phyloP scores from a whole-genome alignment of 2,888 invertebrate genomes.

The Amaurobius ferox region DNA sequence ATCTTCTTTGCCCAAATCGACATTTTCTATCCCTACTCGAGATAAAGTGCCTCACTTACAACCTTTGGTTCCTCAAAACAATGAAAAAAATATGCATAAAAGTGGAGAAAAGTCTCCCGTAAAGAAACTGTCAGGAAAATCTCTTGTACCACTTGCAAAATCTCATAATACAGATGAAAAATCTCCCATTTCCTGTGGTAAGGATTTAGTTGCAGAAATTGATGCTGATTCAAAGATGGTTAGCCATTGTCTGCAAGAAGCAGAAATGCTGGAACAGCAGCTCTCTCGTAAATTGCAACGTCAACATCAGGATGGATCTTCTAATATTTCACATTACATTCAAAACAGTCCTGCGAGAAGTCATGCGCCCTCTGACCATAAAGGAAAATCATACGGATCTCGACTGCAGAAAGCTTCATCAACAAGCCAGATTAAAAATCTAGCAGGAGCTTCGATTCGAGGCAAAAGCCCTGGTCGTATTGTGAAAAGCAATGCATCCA shows the following conservation, averaged over 20 bases:
- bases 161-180: slow-evolving; percentile 41
- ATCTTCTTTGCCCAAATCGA: slow-evolving; percentile 24
- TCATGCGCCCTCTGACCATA: slow-evolving; percentile 8
- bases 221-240: slow-evolving; percentile 73
- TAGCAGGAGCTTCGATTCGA: slow-evolving; percentile 29
- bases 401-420: slow-evolving; percentile 62
- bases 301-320: slow-evolving; percentile 54
- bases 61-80: slow-evolving; percentile 9
- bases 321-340: slow-evolving; percentile 33
- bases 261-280: slow-evolving; percentile 73
- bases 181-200: slow-evolving; percentile 35
- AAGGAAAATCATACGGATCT: slow-evolving; percentile 21
- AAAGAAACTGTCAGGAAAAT: slow-evolving; percentile 40
- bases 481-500: slow-evolving; percentile 44
- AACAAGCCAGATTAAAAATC: slow-evolving; percentile 64
- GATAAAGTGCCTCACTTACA: slow-evolving; percentile 41
- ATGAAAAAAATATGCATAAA: slow-evolving; percentile 17
- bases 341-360: slow-evolving; percentile 38
- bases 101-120: slow-evolving; percentile 42
- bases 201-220: slow-evolving; percentile 73
- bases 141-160: slow-evolving; percentile 48
- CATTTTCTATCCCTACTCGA: slow-evolving; percentile 27
- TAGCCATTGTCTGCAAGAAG: slow-evolving; percentile 72
- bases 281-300: slow-evolving; percentile 70
- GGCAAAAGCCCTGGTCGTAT: slow-evolving; percentile 61